Percentiles rank a stretch among this genome's conserved stretches.
These are phyloP conservation scores for Corydoras sp. DNA, from an alignment of 2,113 vertebrate genomes.

Conservation along the genomic window DNA sequence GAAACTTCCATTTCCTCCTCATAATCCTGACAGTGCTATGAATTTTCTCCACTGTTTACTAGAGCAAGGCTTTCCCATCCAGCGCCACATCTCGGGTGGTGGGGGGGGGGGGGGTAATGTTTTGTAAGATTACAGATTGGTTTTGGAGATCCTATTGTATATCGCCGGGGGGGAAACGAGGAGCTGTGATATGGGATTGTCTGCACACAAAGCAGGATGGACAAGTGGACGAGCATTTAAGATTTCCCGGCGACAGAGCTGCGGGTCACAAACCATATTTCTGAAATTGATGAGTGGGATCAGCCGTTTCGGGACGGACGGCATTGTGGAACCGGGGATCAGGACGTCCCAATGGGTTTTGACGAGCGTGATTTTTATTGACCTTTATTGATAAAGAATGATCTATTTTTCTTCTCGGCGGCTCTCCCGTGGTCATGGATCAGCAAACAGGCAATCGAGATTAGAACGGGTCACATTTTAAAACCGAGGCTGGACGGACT, in stretches of 20 bases:
- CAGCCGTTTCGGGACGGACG: neutral
- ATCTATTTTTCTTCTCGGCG: too few species aligned
- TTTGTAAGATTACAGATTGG: slow-evolving; percentile 39
- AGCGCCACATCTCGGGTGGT: too few species aligned
- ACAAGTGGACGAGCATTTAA: slow-evolving; percentile 16
- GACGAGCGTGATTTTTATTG: too few species aligned
- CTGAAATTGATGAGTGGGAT: slow-evolving; percentile 6
- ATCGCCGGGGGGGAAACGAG: slow-evolving; percentile 34
- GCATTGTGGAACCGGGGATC: neutral
- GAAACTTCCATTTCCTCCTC: slow-evolving; percentile 33
- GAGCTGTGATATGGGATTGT: slow-evolving; percentile 1
- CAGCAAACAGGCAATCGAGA: too few species aligned
- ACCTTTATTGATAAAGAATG: neutral
- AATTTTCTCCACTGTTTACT: slow-evolving; percentile 25
- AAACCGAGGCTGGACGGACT: too few species aligned
- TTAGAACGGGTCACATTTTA: too few species aligned
- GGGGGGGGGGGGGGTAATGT: slow-evolving; percentile 26
- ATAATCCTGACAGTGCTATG: slow-evolving; percentile 38
- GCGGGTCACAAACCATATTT: slow-evolving; percentile 1
- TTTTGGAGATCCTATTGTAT: slow-evolving; percentile 33
- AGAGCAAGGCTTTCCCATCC: slow-evolving; percentile 21
- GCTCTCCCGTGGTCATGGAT: too few species aligned
- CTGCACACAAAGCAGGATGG: neutral
- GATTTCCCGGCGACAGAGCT: neutral
- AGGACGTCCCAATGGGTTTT: neutral